These are phyloP conservation scores for Celastrina argiolus DNA, from an alignment of 2,888 invertebrate genomes.

Conservation along the genomic window DNA sequence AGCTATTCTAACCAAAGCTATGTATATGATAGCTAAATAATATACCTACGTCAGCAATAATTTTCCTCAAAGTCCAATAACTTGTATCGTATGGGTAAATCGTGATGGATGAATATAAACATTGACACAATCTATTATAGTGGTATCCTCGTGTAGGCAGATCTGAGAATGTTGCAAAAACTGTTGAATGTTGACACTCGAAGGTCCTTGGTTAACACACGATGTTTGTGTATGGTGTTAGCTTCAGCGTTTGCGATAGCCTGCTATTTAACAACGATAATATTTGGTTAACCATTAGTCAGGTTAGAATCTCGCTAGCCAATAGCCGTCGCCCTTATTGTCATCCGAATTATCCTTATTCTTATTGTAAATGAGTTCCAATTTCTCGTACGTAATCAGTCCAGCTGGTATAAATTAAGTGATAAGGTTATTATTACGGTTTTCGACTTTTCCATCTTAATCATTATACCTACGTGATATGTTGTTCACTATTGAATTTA, in stretches of 20 bases:
- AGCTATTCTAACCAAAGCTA: no score
- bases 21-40: no score
- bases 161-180: conserved; percentile 1
- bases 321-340: not conserved
- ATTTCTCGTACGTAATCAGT: no score
- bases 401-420: no score
- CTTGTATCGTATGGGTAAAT: not conserved
- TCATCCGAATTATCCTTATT: not conserved
- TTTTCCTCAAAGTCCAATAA: not conserved
- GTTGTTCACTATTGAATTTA: no score
- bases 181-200: conserved; percentile 1
- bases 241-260: not conserved
- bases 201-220: not conserved
- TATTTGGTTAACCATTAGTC: not conserved
- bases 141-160: not conserved
- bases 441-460: no score
- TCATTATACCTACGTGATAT: no score
- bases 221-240: not conserved
- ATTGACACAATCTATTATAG: not conserved
- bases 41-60: not conserved
- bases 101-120: not conserved
- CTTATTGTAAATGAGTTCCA: not conserved
- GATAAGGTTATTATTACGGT: no score
- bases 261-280: conserved; percentile 1
- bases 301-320: not conserved